Evolutionary conservation across 2,888 invertebrate species (phyloP), one percentile per base, ranked within the genome.

Genomic region (Osmoderma eremita): DNA sequence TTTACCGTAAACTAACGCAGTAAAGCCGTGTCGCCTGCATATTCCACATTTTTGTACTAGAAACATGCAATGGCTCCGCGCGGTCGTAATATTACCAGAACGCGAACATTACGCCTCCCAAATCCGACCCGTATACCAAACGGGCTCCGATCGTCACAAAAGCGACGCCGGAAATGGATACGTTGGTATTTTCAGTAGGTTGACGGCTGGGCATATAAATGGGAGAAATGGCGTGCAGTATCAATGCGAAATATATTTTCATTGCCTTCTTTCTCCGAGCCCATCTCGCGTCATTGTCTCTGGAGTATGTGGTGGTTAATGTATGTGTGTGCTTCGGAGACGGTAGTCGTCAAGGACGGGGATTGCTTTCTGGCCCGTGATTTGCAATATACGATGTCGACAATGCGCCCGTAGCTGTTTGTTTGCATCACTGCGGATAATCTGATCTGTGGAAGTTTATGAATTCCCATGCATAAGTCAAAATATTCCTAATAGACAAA

Each of bases 181-280:
- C 45, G 58, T 30, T 17, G 30, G 45, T 30, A 45, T 45, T 61
- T 56, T 36, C 58, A n/a, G 22, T 10, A 30, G 8, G 8, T 6
- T 10, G 12, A 6, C 22, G 24, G n/a, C 42, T 10, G 30, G 58
- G 45, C 42, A 39, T 15, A 20, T 10, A 22, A 1, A 22, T 41
- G 18, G 13, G 12, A 30, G 58, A 45, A 45, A 61, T 15, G 36
- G 3, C 53, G 36, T 38, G 12, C 15, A 15, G 38, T 53, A 17
- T 53, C 53, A 53, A 53, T 36, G n/a, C 8, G 18, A 53, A 38
- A 53, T 53, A 38, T 53, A 53, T 53, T 30, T 51, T 30, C 50
- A 51, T 13, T 38, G 53, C 53, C 17, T 53, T 53, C 12, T 38
- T 13, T 10, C 10, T 5, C 6, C 30, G 30, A 30, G 17, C 38